A percentile compares a stretch with the other conserved stretches of the same genome.
Conservation (phyloP, 2,113 vertebrate species). For the Protomyctophum bolini region DNA sequence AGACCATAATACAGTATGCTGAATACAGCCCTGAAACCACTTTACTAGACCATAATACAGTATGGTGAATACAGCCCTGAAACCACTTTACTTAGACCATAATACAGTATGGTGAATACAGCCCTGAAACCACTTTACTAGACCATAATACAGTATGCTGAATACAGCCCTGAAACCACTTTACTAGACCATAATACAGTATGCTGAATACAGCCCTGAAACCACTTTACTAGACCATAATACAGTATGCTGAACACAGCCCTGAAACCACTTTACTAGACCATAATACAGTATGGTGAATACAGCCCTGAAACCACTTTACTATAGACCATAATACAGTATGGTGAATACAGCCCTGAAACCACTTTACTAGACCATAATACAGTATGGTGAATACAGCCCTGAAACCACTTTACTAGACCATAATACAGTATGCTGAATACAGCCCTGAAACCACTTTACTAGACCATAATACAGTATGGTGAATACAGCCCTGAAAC, state of each 20-base stretch:
- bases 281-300: background rate
- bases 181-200: slow-evolving; percentile 17
- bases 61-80: slow-evolving; percentile 9
- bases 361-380: slow-evolving; percentile 24
- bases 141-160: background rate
- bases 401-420: slow-evolving; percentile 31
- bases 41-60: slow-evolving; percentile 16
- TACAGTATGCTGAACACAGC: background rate
- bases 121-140: slow-evolving; percentile 29
- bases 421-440: background rate
- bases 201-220: slow-evolving; percentile 9
- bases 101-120: background rate
- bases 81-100: slow-evolving; percentile 24
- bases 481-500: slow-evolving; percentile 16
- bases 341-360: slow-evolving; percentile 9
- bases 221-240: slow-evolving; percentile 24
- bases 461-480: slow-evolving; percentile 5
- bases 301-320: slow-evolving; percentile 27
- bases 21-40: slow-evolving; percentile 15
- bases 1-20: background rate
- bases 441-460: slow-evolving; percentile 27
- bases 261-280: slow-evolving; percentile 31
- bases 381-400: background rate
- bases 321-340: slow-evolving; percentile 5
- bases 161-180: slow-evolving; percentile 18